phyloP scores from a whole-genome alignment of 2,113 vertebrate genomes.

The Prunella himalayana region DNA sequence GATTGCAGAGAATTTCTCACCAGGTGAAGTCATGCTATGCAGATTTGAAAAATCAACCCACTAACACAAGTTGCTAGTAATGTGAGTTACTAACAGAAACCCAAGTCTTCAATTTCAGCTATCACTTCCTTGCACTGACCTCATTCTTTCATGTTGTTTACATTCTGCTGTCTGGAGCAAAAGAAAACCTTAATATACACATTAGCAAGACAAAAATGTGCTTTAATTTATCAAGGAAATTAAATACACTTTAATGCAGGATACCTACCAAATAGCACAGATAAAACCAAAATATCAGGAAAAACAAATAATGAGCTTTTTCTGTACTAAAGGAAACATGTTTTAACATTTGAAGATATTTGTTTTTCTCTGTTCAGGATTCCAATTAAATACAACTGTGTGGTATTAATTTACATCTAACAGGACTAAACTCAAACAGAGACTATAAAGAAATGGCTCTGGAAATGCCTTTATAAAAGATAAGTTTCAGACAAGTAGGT shows the following conservation, averaged over 20 bases:
- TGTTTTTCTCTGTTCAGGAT: not conserved
- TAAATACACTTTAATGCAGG: not conserved
- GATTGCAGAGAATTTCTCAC: not conserved
- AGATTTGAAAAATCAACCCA: not conserved
- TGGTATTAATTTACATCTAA: not conserved
- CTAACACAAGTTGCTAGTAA: not conserved
- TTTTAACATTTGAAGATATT: not conserved
- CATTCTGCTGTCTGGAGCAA: not conserved
- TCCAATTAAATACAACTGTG: not conserved
- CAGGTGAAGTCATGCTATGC: not conserved
- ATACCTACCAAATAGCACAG: not conserved
- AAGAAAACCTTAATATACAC: not conserved
- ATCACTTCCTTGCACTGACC: not conserved
- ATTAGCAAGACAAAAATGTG: not conserved
- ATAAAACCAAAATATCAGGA: not conserved
- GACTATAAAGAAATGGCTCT: not conserved
- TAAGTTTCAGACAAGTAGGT: not conserved
- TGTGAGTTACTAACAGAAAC: not conserved
- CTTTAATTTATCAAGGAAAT: not conserved
- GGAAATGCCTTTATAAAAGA: not conserved
- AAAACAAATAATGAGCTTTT: not conserved
- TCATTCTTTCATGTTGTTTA: slow-evolving; percentile 23
- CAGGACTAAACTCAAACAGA: not conserved
- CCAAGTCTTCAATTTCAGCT: not conserved
- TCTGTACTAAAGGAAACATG: not conserved